Conservation (phyloP, 2,113 vertebrate genomes). For the Polypterus senegalus region DNA sequence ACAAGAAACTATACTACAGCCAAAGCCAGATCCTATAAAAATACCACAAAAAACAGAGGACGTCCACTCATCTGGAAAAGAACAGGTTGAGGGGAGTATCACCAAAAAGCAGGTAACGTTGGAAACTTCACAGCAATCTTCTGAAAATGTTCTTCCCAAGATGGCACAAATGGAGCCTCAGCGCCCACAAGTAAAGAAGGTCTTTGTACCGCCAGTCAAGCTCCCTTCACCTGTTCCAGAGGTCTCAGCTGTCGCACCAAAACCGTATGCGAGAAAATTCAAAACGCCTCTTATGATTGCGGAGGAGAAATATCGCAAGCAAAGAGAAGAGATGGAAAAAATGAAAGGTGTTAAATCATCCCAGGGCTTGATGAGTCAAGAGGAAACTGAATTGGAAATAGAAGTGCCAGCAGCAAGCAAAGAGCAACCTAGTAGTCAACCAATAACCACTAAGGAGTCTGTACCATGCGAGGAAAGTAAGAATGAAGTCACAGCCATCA, state of each 20-base stretch:
- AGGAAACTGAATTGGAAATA: conserved; percentile 28
- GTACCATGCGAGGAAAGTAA: too few species aligned
- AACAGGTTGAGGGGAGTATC: too few species aligned
- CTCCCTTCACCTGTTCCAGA: conserved; percentile 57
- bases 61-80: too few species aligned
- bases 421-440: too few species aligned
- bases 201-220: conserved; percentile 42
- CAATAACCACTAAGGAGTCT: too few species aligned
- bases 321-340: conserved; percentile 52
- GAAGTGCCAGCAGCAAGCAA: too few species aligned
- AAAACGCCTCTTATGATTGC: conserved; percentile 78
- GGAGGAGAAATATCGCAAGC: conserved; percentile 65
- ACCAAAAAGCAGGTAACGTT: not conserved
- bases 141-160: conserved; percentile 24
- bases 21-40: conserved; percentile 16
- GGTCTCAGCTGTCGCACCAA: conserved; percentile 40
- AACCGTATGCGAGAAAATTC: conserved; percentile 63
- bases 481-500: too few species aligned
- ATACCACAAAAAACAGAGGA: not conserved
- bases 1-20: conserved; percentile 5
- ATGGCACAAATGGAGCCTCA: conserved; percentile 22
- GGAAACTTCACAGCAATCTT: conserved; percentile 1
- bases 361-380: conserved; percentile 31
- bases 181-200: conserved; percentile 31
- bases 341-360: conserved; percentile 35